Percentiles rank a stretch among this genome's conserved stretches.
phyloP scores from a whole-genome alignment of 2,888 invertebrate genomes.

The Stenoptilia bipunctidactyla region DNA sequence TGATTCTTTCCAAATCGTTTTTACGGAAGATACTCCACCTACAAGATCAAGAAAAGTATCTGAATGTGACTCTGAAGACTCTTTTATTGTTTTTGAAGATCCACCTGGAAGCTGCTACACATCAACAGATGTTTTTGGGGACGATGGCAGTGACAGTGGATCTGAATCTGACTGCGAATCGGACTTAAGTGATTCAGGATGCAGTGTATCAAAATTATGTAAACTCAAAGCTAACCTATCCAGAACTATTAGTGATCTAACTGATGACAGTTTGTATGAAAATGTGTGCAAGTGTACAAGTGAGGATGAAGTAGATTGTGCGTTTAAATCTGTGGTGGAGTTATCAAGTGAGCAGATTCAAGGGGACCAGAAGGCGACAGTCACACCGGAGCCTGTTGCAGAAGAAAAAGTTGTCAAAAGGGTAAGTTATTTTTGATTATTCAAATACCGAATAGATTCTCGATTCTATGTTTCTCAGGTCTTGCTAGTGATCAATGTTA shows the following conservation, averaged over 20 bases:
- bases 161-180: constrained; percentile 23
- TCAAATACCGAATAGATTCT: too few relatives aligned
- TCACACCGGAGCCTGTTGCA: not conserved
- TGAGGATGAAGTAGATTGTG: constrained; percentile 51
- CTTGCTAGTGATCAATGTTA: too few relatives aligned
- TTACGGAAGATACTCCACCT: constrained; percentile 32
- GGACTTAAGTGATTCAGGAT: constrained; percentile 36
- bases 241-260: constrained; percentile 44
- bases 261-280: constrained; percentile 44
- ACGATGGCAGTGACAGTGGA: constrained; percentile 17
- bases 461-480: too few relatives aligned
- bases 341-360: constrained; percentile 6
- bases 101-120: constrained; percentile 49
- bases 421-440: not conserved
- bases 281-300: constrained; percentile 17
- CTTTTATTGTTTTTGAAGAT: constrained; percentile 66
- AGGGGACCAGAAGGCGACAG: not conserved
- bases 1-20: constrained; percentile 61
- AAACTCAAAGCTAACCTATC: constrained; percentile 33
- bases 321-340: constrained; percentile 19
- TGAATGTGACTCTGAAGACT: constrained; percentile 72
- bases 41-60: constrained; percentile 32
- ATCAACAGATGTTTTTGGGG: constrained; percentile 48
- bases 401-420: not conserved
- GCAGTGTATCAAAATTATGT: constrained; percentile 18